phyloP scores from a whole-genome alignment of 2,888 invertebrate species.

The Xestoiulus laeticollis region DNA sequence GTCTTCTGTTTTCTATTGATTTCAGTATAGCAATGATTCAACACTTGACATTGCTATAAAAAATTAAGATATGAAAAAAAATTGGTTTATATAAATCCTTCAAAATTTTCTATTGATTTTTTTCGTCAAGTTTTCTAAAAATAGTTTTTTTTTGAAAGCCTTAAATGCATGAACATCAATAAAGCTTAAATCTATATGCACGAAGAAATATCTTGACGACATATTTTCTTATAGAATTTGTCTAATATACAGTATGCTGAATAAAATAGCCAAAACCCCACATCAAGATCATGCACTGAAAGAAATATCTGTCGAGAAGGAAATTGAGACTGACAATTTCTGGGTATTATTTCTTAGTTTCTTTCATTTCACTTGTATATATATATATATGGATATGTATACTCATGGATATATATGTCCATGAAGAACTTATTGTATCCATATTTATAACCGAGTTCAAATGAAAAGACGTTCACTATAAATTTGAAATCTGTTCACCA shows the following conservation, averaged over 20 bases:
- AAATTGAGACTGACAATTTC: background rate
- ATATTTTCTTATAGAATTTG: background rate
- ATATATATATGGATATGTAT: no score
- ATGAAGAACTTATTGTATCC: no score
- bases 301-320: background rate
- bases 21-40: background rate
- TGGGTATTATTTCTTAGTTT: background rate
- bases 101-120: background rate
- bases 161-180: constrained; percentile 30
- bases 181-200: background rate
- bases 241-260: background rate
- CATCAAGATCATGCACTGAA: background rate
- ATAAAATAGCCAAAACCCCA: background rate
- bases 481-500: no score
- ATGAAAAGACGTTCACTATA: no score
- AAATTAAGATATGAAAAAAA: background rate
- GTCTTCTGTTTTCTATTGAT: background rate
- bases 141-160: background rate
- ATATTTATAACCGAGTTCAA: no score
- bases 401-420: no score
- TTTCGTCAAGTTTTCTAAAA: background rate
- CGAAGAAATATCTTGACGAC: background rate
- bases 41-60: background rate
- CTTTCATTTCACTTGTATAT: no score
- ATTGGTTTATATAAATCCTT: background rate